These are phyloP conservation scores for Nanorana parkeri DNA, from an alignment of 2,113 vertebrate genomes.

Conservation along the genomic window DNA sequence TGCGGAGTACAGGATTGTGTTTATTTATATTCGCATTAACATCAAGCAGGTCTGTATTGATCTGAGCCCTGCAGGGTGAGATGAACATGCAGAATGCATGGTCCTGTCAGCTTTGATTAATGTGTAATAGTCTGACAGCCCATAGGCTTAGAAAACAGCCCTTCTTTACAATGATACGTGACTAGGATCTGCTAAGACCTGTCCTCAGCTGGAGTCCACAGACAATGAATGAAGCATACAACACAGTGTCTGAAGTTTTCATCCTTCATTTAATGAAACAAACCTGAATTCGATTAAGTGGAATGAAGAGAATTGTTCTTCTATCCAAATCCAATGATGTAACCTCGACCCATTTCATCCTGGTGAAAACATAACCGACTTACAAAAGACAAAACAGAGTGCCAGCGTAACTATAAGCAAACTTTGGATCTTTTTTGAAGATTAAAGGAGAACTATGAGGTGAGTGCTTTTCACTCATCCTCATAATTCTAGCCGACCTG, in stretches of 20 bases:
- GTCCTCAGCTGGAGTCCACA: conserved; percentile 9
- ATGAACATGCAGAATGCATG: conserved; percentile 25
- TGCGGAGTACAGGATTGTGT: conserved; percentile 46
- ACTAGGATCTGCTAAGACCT: conserved; percentile 47
- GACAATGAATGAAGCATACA: conserved; percentile 1
- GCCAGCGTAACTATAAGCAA: too few species aligned
- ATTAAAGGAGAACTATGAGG: too few species aligned
- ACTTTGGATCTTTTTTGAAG: too few species aligned
- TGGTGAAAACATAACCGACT: too few species aligned
- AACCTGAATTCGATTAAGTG: background rate
- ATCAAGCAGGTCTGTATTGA: conserved; percentile 58
- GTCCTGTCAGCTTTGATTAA: conserved; percentile 62
- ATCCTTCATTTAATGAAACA: background rate
- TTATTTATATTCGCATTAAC: conserved; percentile 49
- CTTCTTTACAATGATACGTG: conserved; percentile 48
- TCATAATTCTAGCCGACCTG: too few species aligned
- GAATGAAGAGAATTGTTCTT: background rate
- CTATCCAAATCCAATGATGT: background rate
- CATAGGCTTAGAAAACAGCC: conserved; percentile 59
- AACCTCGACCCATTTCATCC: too few species aligned
- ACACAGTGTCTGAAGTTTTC: background rate
- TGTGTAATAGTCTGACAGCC: conserved; percentile 59
- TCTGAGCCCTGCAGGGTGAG: conserved; percentile 49
- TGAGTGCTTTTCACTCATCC: too few species aligned
- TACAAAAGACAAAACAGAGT: too few species aligned